Conservation (phyloP, 2,888 invertebrate genomes). For the Pseudococcus longispinus region DNA sequence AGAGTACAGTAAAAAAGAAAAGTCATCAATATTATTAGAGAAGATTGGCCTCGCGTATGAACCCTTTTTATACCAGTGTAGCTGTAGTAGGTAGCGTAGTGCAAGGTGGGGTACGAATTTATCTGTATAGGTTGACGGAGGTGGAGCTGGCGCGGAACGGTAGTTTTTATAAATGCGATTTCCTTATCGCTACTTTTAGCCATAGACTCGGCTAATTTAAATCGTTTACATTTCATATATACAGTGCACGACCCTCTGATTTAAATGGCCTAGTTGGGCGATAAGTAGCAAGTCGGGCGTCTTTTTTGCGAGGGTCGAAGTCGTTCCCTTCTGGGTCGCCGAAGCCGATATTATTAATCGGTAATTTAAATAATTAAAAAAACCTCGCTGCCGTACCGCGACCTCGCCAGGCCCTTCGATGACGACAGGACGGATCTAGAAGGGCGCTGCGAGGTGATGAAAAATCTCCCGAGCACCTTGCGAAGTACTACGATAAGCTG, state of each 20-base stretch:
- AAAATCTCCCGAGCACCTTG: no score
- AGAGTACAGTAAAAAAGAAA: background rate
- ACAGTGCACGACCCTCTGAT: constrained; percentile 45
- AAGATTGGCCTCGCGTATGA: constrained; percentile 32
- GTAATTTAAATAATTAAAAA: constrained; percentile 11
- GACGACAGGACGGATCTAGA: background rate
- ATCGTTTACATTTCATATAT: constrained; percentile 54
- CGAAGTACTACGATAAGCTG: no score
- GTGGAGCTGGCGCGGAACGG: background rate
- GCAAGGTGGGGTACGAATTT: background rate
- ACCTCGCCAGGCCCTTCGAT: background rate
- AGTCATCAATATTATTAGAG: constrained; percentile 47
- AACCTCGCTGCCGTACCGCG: background rate
- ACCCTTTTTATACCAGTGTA: background rate
- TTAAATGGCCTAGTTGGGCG: constrained; percentile 4
- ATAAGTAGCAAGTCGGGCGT: constrained; percentile 46
- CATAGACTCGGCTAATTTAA: constrained; percentile 51
- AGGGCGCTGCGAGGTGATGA: no score
- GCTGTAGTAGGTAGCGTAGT: background rate
- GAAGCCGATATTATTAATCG: background rate
- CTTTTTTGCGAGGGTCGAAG: background rate
- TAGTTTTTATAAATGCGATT: constrained; percentile 9
- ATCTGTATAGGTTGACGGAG: background rate
- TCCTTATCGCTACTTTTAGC: constrained; percentile 29
- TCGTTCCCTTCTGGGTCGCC: background rate